A percentile compares a stretch with the other conserved stretches of the same genome.
Evolutionary conservation across 2,113 vertebrate genomes (phyloP).

Genomic region (Camelus bactrianus): DNA sequence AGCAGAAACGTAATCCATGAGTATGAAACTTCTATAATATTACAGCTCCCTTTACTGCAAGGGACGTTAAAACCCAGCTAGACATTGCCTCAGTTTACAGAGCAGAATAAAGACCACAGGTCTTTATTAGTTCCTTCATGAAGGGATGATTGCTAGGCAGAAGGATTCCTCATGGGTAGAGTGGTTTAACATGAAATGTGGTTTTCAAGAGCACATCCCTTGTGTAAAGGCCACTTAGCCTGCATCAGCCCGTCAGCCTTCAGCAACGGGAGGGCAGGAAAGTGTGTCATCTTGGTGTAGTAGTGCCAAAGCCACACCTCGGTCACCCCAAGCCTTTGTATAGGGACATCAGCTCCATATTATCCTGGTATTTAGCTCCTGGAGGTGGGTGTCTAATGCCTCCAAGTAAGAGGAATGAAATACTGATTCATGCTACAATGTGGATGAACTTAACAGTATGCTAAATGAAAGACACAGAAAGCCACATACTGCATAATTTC

Average conservation of each 20-base stretch:
- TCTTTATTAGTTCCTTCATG: slow-evolving; percentile 31
- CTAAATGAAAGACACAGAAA: neutral
- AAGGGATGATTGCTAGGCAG: neutral
- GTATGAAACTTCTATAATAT: neutral
- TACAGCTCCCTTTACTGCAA: neutral
- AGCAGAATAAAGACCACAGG: neutral
- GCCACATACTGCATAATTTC: neutral
- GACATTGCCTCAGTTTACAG: neutral
- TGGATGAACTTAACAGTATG: neutral
- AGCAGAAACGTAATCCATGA: neutral
- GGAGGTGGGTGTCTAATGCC: neutral
- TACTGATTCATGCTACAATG: neutral
- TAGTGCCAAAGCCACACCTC: neutral
- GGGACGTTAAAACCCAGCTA: neutral
- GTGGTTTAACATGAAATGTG: neutral
- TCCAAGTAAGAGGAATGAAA: neutral
- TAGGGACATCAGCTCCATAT: neutral
- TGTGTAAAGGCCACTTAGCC: neutral
- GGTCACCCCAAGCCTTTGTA: neutral
- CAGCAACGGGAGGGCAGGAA: neutral
- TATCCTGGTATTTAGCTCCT: neutral
- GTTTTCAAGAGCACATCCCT: neutral
- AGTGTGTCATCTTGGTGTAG: neutral
- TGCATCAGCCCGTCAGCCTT: neutral
- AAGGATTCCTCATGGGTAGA: neutral